Base-by-base conservation (phyloP, 2,888 invertebrate genomes). In the Xiphydria camelus region DNA sequence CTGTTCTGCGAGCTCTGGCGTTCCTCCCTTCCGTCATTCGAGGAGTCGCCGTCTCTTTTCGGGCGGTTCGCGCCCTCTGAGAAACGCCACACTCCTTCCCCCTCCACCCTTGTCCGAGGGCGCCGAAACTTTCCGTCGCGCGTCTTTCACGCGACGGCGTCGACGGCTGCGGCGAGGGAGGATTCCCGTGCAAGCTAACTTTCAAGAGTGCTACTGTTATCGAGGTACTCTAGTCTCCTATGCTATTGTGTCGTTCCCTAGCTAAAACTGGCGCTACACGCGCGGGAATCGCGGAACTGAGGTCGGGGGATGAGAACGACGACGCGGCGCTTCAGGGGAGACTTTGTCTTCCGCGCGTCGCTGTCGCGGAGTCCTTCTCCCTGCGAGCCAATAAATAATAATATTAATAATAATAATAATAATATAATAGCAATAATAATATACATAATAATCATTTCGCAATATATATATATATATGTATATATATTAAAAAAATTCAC, bases 1-100 rank as follows among this genome's bases (percentile, higher is more conserved):
- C 69, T 70, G 69, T 70, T 70, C 62, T 64, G 66, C 65, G 70
- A 70, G 66, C 63, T 60, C 53, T 54, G 63, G 59, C 53, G 57
- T 61, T 59, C 57, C 54, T 59, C 53, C 52, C 53, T 53, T 58
- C 59, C 60, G 59, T 64, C 64, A 49, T 45, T 22, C 35, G 3
- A 21, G 4, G 7, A n/a, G n/a, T n/a, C n/a, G 17, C 3, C 6
- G 15, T 41, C 33, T 41, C 12, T 21, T 40, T 38, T 2, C 4
- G 17, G 4, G 21, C 29, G 23, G 35, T 14, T 36, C 22, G 36
- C n/a, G n/a, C n/a, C n/a, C n/a, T n/a, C n/a, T n/a, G n/a, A n/a
- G n/a, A n/a, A n/a, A n/a, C n/a, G n/a, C n/a, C n/a, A n/a, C n/a
- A n/a, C n/a, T n/a, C n/a, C n/a, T n/a, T n/a, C n/a, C n/a, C n/a